These are phyloP conservation scores for Linurgus olivaceus DNA, from an alignment of 2,797 vertebrate species.

Conservation along the genomic window DNA sequence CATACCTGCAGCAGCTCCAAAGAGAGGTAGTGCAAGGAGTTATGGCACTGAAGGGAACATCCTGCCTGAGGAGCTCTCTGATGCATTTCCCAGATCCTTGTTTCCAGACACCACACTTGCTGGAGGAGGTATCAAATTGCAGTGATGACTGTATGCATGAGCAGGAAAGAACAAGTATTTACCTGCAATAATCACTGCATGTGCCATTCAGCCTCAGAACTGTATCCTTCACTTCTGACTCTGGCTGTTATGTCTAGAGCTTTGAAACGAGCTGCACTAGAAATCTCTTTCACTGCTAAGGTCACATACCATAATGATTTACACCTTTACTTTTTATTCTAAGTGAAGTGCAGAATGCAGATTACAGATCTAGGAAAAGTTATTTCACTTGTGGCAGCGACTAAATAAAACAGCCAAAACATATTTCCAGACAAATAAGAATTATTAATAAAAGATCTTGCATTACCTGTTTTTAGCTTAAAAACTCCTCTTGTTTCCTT, in stretches of 20 bases:
- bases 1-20: background rate
- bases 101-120: conserved; percentile 19
- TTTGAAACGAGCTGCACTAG: background rate
- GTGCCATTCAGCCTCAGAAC: background rate
- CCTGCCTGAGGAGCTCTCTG: conserved; percentile 10
- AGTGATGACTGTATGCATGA: background rate
- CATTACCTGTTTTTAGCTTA: background rate
- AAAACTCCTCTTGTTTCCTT: background rate
- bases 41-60: conserved; percentile 10
- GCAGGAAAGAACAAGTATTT: conserved; percentile 21
- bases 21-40: background rate
- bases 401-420: conserved; percentile 27
- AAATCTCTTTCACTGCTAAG: background rate
- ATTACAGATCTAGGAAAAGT: background rate
- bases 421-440: conserved; percentile 15
- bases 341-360: background rate
- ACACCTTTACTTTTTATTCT: background rate
- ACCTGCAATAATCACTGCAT: conserved; percentile 33
- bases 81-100: conserved; percentile 40
- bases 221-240: background rate
- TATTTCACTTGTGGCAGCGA: background rate
- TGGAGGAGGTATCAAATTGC: conserved; percentile 32
- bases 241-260: background rate
- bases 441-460: background rate
- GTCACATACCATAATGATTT: conserved; percentile 10